Conservation (phyloP, 1,140 invertebrate genomes). For the Oryzaephilus surinamensis region DNA sequence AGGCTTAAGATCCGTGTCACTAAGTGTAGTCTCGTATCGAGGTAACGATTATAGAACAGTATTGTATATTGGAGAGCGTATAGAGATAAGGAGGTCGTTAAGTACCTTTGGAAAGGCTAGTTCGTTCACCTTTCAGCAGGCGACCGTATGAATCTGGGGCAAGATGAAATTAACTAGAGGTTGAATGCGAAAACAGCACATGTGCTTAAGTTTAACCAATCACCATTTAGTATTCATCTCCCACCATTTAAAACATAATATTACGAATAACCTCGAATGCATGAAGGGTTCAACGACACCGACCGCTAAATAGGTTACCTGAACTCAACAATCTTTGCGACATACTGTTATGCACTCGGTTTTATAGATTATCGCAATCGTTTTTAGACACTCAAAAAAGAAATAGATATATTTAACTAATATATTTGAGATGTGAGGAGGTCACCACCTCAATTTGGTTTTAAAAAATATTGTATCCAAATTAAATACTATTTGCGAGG, state of each 20-base stretch:
- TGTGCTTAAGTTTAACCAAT: constrained; percentile 26
- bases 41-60: constrained; percentile 2
- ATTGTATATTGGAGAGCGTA: neutral
- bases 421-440: too few species aligned
- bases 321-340: constrained; percentile 10
- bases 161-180: constrained; percentile 38
- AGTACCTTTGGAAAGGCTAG: constrained; percentile 25
- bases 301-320: constrained; percentile 35
- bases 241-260: constrained; percentile 9
- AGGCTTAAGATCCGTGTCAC: constrained; percentile 24
- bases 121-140: constrained; percentile 30
- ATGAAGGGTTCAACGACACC: constrained; percentile 31
- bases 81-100: constrained; percentile 19
- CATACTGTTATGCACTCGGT: constrained; percentile 13
- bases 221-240: constrained; percentile 12
- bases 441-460: neutral
- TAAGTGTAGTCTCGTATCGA: constrained; percentile 14
- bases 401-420: too few species aligned
- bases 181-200: constrained; percentile 31
- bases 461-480: neutral
- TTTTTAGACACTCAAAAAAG: too few species aligned
- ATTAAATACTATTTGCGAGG: too few species aligned
- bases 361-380: neutral
- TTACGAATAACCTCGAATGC: constrained; percentile 20
- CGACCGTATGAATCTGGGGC: constrained; percentile 33